Evolutionary conservation across 1,140 invertebrate genomes (phyloP).

Genomic region (Danaus plexippus): DNA sequence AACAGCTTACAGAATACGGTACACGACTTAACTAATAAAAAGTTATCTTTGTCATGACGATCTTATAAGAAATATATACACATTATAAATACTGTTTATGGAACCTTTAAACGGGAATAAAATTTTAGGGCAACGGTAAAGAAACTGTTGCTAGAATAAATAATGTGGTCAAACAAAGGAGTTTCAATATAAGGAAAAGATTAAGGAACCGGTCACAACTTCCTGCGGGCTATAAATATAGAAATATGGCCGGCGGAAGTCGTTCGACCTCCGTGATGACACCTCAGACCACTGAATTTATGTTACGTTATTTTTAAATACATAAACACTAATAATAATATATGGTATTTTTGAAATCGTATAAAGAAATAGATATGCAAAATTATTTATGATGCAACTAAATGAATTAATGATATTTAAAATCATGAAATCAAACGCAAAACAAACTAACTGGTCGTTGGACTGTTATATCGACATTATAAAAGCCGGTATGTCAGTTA

Average conservation of each 20-base stretch:
- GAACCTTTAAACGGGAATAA: no score
- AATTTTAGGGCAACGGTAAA: slow-evolving; percentile 19
- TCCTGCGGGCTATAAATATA: slow-evolving; percentile 50
- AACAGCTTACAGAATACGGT: no score
- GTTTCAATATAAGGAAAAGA: neutral
- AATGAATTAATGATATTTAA: no score
- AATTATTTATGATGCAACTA: no score
- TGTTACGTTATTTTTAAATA: slow-evolving; percentile 1
- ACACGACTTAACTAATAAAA: no score
- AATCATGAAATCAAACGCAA: no score
- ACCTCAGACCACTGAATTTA: slow-evolving; percentile 12
- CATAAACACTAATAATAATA: neutral
- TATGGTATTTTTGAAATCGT: neutral
- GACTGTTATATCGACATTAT: no score
- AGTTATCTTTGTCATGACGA: no score
- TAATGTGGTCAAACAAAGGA: slow-evolving; percentile 20
- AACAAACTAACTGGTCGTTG: no score
- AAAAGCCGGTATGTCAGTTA: no score
- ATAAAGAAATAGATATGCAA: neutral
- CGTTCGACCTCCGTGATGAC: slow-evolving; percentile 30
- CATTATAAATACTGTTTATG: no score
- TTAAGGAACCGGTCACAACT: slow-evolving; percentile 22
- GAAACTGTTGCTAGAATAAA: slow-evolving; percentile 36
- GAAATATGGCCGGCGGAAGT: slow-evolving; percentile 46
- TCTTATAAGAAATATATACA: no score